Percentiles rank a stretch among this genome's conserved stretches.
Evolutionary conservation across 2,888 invertebrate genomes (phyloP).

Genomic region (Yponomeuta malinellus): DNA sequence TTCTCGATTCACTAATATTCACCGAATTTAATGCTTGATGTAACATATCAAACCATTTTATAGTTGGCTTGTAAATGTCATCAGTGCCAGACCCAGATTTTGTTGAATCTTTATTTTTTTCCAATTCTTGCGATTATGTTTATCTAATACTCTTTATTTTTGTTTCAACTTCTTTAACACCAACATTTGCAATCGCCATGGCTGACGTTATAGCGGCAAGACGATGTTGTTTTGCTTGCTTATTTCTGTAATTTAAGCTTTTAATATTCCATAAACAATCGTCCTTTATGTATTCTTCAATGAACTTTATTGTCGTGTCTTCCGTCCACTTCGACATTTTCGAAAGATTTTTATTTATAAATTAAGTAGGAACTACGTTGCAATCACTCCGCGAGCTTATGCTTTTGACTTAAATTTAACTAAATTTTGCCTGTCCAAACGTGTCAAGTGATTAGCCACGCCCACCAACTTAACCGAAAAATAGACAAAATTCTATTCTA

Average conservation of each 20-base stretch:
- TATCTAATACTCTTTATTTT: not conserved
- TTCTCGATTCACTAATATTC: conserved; percentile 14
- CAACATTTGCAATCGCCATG: too few relatives aligned
- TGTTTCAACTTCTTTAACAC: too few relatives aligned
- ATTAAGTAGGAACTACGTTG: too few relatives aligned
- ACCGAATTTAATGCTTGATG: conserved; percentile 12
- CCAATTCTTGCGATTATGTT: conserved; percentile 13
- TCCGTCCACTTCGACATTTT: not conserved
- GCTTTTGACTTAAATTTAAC: too few relatives aligned
- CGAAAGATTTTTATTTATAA: too few relatives aligned
- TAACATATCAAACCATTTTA: conserved; percentile 13
- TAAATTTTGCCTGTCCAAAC: too few relatives aligned
- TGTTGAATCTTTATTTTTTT: conserved; percentile 14
- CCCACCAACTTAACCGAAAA: not conserved
- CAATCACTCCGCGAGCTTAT: too few relatives aligned
- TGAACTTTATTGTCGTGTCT: conserved; percentile 4
- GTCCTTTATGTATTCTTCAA: conserved; percentile 2
- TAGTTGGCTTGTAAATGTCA: conserved; percentile 13
- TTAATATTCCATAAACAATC: conserved; percentile 1
- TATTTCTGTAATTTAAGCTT: conserved; percentile 4
- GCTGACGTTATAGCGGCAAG: not conserved
- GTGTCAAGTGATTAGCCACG: too few relatives aligned
- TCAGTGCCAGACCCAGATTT: conserved; percentile 13
- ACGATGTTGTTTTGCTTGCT: conserved; percentile 4
- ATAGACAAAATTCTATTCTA: not conserved